A percentile compares a stretch with the other conserved stretches of the same genome.
These are phyloP conservation scores for Chelon auratus DNA, from an alignment of 2,797 vertebrate species.

Conservation along the genomic window DNA sequence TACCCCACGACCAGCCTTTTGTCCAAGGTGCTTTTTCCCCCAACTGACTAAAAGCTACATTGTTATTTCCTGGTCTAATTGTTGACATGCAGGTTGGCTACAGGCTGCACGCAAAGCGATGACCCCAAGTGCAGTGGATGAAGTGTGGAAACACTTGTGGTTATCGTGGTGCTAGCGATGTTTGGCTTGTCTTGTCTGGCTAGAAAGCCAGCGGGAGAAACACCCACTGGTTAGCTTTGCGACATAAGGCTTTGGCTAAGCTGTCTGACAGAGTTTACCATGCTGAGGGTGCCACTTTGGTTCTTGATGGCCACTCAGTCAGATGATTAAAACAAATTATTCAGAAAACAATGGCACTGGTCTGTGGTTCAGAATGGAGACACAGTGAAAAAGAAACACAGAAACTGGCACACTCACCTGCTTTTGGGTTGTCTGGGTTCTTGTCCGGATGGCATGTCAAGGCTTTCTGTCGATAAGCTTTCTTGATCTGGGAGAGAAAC, in stretches of 20 bases:
- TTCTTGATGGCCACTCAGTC: constrained; percentile 3
- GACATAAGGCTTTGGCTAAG: constrained; percentile 17
- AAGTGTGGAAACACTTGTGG: constrained; percentile 42
- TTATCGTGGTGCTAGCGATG: constrained; percentile 24
- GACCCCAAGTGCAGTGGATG: constrained; percentile 23
- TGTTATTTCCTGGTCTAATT: constrained; percentile 73
- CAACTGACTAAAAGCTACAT: constrained; percentile 53
- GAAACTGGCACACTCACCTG: constrained; percentile 83
- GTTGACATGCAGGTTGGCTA: constrained; percentile 68
- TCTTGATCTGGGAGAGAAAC: constrained; percentile 90
- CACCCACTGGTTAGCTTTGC: constrained; percentile 25
- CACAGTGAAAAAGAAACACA: neutral
- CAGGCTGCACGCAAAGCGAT: constrained; percentile 23
- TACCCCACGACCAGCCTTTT: constrained; percentile 68
- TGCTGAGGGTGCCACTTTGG: constrained; percentile 13
- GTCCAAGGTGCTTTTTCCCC: constrained; percentile 73
- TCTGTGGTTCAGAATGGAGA: constrained; percentile 3
- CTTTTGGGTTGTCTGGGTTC: constrained; percentile 95
- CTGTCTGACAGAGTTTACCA: constrained; percentile 28
- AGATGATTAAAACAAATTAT: constrained; percentile 20
- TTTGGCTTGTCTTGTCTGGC: constrained; percentile 27
- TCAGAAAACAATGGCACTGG: constrained; percentile 20
- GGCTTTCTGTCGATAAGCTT: constrained; percentile 94
- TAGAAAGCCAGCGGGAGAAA: constrained; percentile 6
- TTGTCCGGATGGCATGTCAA: constrained; percentile 97